Evolutionary conservation across 30 jellyfish, hydroid and myxozoan species (phyloP), one percentile per base, ranked within the genome.

Genomic region (Cassiopea andromeda): DNA sequence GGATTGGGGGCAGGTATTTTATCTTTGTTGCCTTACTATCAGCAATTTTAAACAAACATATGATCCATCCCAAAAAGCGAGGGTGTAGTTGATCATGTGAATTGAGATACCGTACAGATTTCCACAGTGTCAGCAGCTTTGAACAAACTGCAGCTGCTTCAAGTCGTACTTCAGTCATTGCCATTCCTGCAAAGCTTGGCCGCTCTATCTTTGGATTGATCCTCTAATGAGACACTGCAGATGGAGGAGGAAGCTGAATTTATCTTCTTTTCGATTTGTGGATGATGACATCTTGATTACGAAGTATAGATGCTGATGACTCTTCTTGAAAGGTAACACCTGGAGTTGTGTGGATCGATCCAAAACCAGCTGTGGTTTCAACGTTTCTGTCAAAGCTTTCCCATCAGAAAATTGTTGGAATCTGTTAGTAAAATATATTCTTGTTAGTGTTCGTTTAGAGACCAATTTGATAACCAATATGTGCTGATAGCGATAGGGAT

Each of bases 291-390:
- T 74, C 83, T 10, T 75, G 68, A n/a, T 78, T 59, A 7, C 93
- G 69, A 18, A 57, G 16, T 27, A 85, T 48, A 14, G 73, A 0
- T 17, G 18, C 81, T 17, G 80, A 38, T 17, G 84, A 87, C 5
- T 87, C 85, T 67, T 68, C 94, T 70, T 87, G 94, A 59, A 77
- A 87, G n/a, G 90, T 85, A n/a, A 60, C 44, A 70, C 94, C 90
- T 17, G 58, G 94, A 48, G 90, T 87, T 15, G 90, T 87, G 90
- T 87, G 90, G 44, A 77, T 27, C 38, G 38, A 27, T 27, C 38
- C 38, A 27, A 0, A 27, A 27, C 38, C 38, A 27, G 38, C 0
- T 27, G 38, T 27, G 38, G 38, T 27, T 27, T 27, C 38, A 27
- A 27, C 38, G 38, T 27, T 27, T 27, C 38, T 27, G 38, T 27